Percentiles rank a stretch among this genome's conserved stretches.
phyloP scores from a whole-genome alignment of 2,888 invertebrate species.

The Lingula anatina region DNA sequence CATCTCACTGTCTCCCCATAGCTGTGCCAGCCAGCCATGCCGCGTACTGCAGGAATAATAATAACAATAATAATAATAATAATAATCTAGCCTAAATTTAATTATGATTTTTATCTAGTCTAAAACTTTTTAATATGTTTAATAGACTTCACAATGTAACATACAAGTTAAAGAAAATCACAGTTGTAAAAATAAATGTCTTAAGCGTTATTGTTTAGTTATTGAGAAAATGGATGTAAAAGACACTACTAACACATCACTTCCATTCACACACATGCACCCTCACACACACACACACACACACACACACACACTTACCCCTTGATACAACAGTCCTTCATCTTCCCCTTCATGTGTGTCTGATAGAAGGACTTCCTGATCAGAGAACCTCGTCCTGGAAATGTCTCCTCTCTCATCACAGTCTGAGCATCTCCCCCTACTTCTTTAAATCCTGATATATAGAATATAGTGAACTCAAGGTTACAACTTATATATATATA shows the following conservation, averaged over 20 bases:
- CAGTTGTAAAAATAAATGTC: too few species aligned
- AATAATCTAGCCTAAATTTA: too few species aligned
- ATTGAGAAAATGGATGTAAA: too few species aligned
- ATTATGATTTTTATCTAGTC: too few species aligned
- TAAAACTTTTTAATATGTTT: too few species aligned
- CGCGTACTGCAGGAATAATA: slow-evolving; percentile 31
- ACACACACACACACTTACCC: slow-evolving; percentile 19
- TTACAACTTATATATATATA: background rate
- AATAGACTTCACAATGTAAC: too few species aligned
- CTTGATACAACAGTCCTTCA: slow-evolving; percentile 33
- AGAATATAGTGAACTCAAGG: background rate
- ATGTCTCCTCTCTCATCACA: slow-evolving; percentile 42
- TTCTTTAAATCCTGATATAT: slow-evolving; percentile 37
- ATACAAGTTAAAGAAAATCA: too few species aligned
- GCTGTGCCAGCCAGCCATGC: slow-evolving; percentile 40
- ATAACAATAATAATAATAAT: slow-evolving; percentile 1
- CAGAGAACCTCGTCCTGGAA: slow-evolving; percentile 51
- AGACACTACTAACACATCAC: too few species aligned
- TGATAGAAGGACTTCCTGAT: slow-evolving; percentile 34
- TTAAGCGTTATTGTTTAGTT: too few species aligned
- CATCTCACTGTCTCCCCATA: slow-evolving; percentile 24
- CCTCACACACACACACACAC: too few species aligned
- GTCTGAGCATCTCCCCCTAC: slow-evolving; percentile 26
- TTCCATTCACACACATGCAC: too few species aligned
- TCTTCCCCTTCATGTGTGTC: slow-evolving; percentile 21